Evolutionary conservation across 2,113 vertebrate species (phyloP), one percentile per base, ranked within the genome.

Genomic region (Aptenodytes patagonicus): DNA sequence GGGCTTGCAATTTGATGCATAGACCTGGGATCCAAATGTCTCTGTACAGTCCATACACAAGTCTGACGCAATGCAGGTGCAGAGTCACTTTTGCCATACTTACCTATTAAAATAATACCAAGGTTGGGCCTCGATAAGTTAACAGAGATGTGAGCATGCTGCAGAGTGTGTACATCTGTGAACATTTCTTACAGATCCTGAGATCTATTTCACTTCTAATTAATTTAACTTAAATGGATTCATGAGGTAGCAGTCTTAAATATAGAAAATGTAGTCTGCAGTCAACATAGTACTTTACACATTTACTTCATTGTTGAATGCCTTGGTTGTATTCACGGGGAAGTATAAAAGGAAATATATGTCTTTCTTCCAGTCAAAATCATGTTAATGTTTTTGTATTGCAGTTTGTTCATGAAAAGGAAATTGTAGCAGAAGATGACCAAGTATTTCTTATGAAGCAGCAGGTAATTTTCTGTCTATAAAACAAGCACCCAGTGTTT

Each of bases 351-450:
- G 24, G 22, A 51, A 82, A 46, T 26, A 6, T 0, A 3, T 88
- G 32, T n/a, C 7, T 76, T 61, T 81, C 19, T 91, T 71, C 60
- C 4, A 28, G 20, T 68, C 14, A 85, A 66, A 92, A 83, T 71
- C 11, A 52, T 42, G n/a, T 47, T 79, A 32, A 36, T 62, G 20
- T 92, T 94, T 87, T 96, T 84, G n/a, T 92, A 60, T 98, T 98
- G 65, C 98, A 99, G 99, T 99, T 99, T 98, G 99, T 99, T 68
- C 99, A 99, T 36, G 99, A 99, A 97, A 99, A 99, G 97, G 99
- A 99, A 97, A 99, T 99, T 62, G 98, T 99, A 95, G 99, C 99
- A 82, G 99, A 99, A 98, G 99, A 99, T 92, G 99, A 99, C 96
- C 99, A 99, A 97, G 99, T 99, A 71, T 99, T 99, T 98, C 99